Evolutionary conservation across 1,140 invertebrate genomes (phyloP), one percentile per base, ranked within the genome.

Genomic region (Drosophila tani): DNA sequence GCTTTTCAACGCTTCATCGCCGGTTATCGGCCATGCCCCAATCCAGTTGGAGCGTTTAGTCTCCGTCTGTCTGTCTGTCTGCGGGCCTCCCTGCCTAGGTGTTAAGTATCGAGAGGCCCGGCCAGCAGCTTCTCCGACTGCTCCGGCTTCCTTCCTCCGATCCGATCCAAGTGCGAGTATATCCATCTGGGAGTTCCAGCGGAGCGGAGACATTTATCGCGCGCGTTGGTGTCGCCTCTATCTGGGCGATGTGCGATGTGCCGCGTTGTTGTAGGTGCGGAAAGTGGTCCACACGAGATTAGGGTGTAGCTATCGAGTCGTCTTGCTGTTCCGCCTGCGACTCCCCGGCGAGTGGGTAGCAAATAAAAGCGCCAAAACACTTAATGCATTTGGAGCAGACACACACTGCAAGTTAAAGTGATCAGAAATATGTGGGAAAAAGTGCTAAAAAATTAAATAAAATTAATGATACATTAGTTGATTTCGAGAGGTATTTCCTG

Each of bases 351-450:
- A 82, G 83, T 86, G 79, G 82, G 82, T 65, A 69, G 82, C 69
- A 81, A 84, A 85, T 85, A 84, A 84, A 85, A 85, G 82, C 82
- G 82, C 65, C 77, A 60, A 85, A 69, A 75, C 84, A 90, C 85
- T 88, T 91, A 90, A 90, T 90, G 85, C 82, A 90, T 90, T 91
- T 90, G 85, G 85, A 90, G 85, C 85, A 73, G 68, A 73, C 49
- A 73, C 55, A 43, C 53, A 73, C 69, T 70, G 67, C 27, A 35
- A 38, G 14, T 0, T 40, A 1, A 41, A 43, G 7, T 27, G n/a
- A 17, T 24, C 2, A 0, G 2, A 43, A 43, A 27, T 6, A 12
- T 24, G 0, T n/a, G 3, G 4, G 2, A 17, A 12, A 57, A 57
- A 15, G 0, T 3, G 0, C 6, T 11, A 5, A 15, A 38, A 21